phyloP scores from a whole-genome alignment of 2,113 vertebrate genomes.

The Struthidea cinerea region DNA sequence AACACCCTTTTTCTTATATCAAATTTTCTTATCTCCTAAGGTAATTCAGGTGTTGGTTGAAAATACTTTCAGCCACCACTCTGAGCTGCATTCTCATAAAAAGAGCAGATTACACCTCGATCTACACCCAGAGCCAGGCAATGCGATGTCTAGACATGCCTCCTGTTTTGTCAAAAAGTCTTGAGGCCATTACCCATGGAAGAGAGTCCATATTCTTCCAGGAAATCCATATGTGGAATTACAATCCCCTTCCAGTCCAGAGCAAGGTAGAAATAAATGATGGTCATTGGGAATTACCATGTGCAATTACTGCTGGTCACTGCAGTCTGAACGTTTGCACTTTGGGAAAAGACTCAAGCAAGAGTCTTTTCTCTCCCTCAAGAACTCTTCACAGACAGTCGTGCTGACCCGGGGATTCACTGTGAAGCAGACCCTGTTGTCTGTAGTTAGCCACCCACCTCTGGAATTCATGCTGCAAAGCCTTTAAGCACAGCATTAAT shows the following conservation, averaged over 20 bases:
- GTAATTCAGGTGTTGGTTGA: neutral
- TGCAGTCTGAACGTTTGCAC: neutral
- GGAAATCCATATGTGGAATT: neutral
- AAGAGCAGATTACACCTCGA: neutral
- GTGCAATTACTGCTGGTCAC: neutral
- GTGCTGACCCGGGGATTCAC: neutral
- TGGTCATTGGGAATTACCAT: neutral
- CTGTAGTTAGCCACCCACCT: neutral
- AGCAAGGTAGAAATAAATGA: neutral
- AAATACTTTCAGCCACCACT: neutral
- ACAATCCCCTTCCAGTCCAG: neutral
- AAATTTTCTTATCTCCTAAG: neutral
- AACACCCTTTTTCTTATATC: neutral
- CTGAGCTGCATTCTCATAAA: neutral
- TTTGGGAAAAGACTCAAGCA: neutral
- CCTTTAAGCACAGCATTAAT: neutral
- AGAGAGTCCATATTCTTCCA: neutral
- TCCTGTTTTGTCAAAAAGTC: neutral
- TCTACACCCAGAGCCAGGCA: neutral
- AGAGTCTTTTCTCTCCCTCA: neutral
- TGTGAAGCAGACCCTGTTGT: neutral
- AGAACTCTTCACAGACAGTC: neutral
- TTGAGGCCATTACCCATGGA: neutral
- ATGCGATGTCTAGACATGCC: rapidly evolving
- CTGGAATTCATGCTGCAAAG: neutral